Percentiles rank a stretch among this genome's conserved stretches.
Conservation (phyloP, 2,888 invertebrate species). For the Cyclophora albipunctata region DNA sequence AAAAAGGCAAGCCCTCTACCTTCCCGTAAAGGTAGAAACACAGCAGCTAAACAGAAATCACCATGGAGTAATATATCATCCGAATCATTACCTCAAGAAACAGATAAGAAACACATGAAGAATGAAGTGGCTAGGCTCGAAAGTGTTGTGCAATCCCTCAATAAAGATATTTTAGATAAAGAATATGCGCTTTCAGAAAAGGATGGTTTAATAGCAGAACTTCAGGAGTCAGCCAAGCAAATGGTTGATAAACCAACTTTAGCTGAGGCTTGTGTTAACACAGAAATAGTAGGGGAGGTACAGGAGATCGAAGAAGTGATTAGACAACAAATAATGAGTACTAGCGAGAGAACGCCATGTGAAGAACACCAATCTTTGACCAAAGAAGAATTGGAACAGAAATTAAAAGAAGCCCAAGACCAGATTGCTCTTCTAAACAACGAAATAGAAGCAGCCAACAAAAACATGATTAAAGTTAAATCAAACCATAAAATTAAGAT, state of each 20-base stretch:
- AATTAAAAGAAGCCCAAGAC: constrained; percentile 55
- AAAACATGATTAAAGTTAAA: constrained; percentile 84
- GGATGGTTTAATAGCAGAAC: constrained; percentile 56
- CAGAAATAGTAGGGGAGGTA: constrained; percentile 25
- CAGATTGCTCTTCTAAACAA: constrained; percentile 76
- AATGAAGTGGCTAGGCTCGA: constrained; percentile 52
- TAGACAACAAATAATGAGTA: constrained; percentile 7
- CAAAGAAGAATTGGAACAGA: constrained; percentile 51
- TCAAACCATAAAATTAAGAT: constrained; percentile 82
- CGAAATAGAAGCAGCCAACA: constrained; percentile 84
- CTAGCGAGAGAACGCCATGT: constrained; percentile 15
- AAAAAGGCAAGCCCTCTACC: constrained; percentile 61
- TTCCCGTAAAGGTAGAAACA: constrained; percentile 55
- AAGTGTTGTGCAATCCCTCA: constrained; percentile 57
- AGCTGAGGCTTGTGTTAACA: constrained; percentile 26
- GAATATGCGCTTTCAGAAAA: constrained; percentile 60
- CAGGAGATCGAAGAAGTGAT: constrained; percentile 10
- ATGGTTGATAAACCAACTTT: constrained; percentile 16
- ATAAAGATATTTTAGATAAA: constrained; percentile 66
- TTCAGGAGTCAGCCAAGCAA: constrained; percentile 30
- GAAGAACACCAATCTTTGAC: constrained; percentile 16
- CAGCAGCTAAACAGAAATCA: constrained; percentile 58
- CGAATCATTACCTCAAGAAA: constrained; percentile 52
- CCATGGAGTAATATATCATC: constrained; percentile 63
- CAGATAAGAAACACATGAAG: constrained; percentile 53